Percentiles rank a stretch among this genome's conserved stretches.
Conservation (phyloP, 2,797 vertebrate species). For the Poeciliopsis gracilis region DNA sequence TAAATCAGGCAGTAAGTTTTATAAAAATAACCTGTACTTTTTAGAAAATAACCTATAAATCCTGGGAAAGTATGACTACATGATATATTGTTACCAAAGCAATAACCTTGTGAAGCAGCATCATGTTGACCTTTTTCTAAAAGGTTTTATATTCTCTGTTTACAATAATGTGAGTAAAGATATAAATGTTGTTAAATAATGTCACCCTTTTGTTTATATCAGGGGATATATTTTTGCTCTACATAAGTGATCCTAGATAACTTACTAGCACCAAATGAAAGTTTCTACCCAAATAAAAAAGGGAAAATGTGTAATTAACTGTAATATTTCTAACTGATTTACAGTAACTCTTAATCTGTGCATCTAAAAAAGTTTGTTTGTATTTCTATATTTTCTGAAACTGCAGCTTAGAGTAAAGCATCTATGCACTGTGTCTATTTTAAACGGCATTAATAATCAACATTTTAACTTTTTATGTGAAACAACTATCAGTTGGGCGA, state of each 20-base stretch:
- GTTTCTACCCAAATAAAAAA: slow-evolving; percentile 26
- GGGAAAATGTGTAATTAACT: slow-evolving; percentile 13
- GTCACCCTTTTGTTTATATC: neutral
- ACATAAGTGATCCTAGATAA: slow-evolving; percentile 12
- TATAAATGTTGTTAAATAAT: slow-evolving; percentile 19
- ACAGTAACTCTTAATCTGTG: slow-evolving; percentile 33
- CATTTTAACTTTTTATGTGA: slow-evolving; percentile 28
- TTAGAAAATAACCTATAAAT: neutral
- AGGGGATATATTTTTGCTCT: slow-evolving; percentile 19
- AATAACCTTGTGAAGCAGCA: slow-evolving; percentile 58
- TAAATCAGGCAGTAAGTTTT: neutral
- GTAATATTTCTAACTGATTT: slow-evolving; percentile 21
- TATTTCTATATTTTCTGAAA: slow-evolving; percentile 37
- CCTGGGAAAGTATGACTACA: neutral
- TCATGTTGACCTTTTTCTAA: slow-evolving; percentile 37
- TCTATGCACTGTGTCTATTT: slow-evolving; percentile 48
- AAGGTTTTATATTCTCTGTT: slow-evolving; percentile 32
- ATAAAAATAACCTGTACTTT: neutral
- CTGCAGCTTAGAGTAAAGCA: slow-evolving; percentile 49
- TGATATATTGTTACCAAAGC: slow-evolving; percentile 14
- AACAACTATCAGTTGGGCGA: slow-evolving; percentile 10
- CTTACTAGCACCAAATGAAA: slow-evolving; percentile 42
- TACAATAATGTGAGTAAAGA: slow-evolving; percentile 21
- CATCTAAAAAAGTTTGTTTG: slow-evolving; percentile 38
- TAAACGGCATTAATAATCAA: slow-evolving; percentile 41